A percentile compares a stretch with the other conserved stretches of the same genome.
Evolutionary conservation across 2,113 vertebrate genomes (phyloP).

Genomic region (Rhabdomys dilectus): DNA sequence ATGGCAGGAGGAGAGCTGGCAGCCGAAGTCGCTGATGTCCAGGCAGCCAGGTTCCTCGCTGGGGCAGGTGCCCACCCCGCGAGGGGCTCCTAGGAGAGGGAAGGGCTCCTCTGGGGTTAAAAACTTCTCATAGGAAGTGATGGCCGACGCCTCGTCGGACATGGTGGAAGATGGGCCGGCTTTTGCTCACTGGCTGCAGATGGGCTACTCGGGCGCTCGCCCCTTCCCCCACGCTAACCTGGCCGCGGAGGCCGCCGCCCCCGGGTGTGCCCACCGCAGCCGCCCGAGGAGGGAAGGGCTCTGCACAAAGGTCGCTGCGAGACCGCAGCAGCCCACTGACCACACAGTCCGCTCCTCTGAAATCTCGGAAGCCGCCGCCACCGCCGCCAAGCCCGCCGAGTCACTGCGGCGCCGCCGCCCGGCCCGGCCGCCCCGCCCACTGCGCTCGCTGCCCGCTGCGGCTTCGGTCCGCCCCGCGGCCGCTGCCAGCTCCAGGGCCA

Average conservation of each 20-base stretch:
- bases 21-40: conserved; percentile 97
- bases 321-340: neutral
- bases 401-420: conserved; percentile 9
- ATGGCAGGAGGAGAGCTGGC: conserved; percentile 96
- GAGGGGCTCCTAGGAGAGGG: conserved; percentile 90
- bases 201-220: neutral
- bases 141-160: conserved; percentile 47
- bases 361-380: neutral
- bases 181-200: neutral
- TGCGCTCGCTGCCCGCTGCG: neutral
- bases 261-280: neutral
- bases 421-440: conserved; percentile 58
- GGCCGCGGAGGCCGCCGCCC: neutral
- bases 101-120: conserved; percentile 96
- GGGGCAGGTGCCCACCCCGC: conserved; percentile 88
- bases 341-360: neutral
- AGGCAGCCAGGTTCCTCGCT: conserved; percentile 94
- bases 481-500: neutral
- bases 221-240: conserved; percentile 72
- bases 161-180: conserved; percentile 33
- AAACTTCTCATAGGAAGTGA: conserved; percentile 92
- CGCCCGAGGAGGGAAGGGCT: neutral
- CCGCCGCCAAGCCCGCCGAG: neutral
- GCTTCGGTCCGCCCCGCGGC: conserved; percentile 17
- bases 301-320: neutral